Conservation (phyloP, 2,113 vertebrate genomes). For the Callorhinus ursinus region DNA sequence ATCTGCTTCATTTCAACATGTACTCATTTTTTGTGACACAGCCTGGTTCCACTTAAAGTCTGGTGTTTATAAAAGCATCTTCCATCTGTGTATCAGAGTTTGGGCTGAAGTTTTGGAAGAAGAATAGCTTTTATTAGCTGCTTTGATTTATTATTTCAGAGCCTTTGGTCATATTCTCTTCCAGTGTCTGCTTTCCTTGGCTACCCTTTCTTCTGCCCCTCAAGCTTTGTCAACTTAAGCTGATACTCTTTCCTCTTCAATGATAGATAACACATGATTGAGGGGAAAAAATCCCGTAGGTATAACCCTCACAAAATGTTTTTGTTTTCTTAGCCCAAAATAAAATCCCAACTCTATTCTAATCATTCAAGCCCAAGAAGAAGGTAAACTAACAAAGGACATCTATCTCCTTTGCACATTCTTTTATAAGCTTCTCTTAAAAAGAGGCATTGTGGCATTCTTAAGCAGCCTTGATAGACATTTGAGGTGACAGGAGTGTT, state of each 20-base stretch:
- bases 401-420: background rate
- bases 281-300: background rate
- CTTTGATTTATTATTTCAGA: slow-evolving; percentile 22
- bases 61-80: background rate
- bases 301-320: background rate
- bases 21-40: background rate
- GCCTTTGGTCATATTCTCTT: background rate
- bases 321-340: background rate
- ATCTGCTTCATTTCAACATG: background rate
- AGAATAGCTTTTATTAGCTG: background rate
- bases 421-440: background rate
- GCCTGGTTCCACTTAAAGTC: background rate
- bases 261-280: background rate
- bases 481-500: background rate
- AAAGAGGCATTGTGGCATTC: background rate
- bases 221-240: background rate
- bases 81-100: background rate
- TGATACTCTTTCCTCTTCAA: background rate
- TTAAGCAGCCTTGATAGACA: background rate
- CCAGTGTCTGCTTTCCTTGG: background rate
- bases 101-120: background rate
- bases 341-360: slow-evolving; percentile 38
- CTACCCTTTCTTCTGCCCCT: background rate
- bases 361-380: background rate
- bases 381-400: background rate